phyloP scores from a whole-genome alignment of 2,797 vertebrate species.

The Gymnocypris eckloni region DNA sequence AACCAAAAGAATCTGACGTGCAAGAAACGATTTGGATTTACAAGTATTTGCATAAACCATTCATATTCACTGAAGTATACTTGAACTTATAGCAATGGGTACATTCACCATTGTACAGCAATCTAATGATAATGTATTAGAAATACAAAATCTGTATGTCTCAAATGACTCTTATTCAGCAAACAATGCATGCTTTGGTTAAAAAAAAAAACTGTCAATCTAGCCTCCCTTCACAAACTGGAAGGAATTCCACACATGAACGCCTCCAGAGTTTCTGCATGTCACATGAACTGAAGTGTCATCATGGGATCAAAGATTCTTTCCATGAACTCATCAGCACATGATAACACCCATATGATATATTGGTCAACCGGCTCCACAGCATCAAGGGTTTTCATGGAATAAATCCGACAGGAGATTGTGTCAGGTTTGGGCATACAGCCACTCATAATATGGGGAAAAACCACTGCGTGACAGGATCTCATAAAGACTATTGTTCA shows the following conservation, averaged over 20 bases:
- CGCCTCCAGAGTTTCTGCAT: not conserved
- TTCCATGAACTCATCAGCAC: conserved; percentile 39
- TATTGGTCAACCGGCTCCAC: not conserved
- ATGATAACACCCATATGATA: conserved; percentile 39
- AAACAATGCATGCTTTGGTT: not conserved
- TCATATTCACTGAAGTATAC: not conserved
- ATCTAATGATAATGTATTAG: not conserved
- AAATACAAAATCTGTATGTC: not conserved
- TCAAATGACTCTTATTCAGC: not conserved
- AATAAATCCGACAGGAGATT: conserved; percentile 18
- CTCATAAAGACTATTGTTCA: not conserved
- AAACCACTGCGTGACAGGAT: not conserved
- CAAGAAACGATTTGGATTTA: conserved; percentile 10
- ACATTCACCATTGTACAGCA: not conserved
- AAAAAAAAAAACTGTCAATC: conserved; percentile 4
- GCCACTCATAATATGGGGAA: not conserved
- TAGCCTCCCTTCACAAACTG: not conserved
- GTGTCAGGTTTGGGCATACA: not conserved
- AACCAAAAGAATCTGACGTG: not conserved
- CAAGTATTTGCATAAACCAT: conserved; percentile 30
- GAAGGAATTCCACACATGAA: conserved; percentile 30
- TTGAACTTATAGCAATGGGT: not conserved
- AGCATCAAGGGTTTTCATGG: not conserved
- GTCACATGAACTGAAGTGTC: conserved; percentile 24
- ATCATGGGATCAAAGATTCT: conserved; percentile 36